These are phyloP conservation scores for Pandemis cinnamomeana DNA, from an alignment of 2,888 invertebrate species.

Conservation along the genomic window DNA sequence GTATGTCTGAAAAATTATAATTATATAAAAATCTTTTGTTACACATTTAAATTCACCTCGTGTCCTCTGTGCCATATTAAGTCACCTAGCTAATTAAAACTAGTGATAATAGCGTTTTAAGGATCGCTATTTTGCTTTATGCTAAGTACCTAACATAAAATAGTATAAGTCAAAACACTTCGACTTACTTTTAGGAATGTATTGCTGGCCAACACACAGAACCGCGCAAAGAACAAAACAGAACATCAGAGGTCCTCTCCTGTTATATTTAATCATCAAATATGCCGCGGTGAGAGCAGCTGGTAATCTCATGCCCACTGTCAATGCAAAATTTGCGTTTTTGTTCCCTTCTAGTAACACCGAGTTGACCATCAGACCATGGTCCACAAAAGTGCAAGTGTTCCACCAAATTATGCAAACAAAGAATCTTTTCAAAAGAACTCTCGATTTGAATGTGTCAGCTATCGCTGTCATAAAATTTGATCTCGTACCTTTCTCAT, in stretches of 20 bases:
- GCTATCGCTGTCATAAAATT: slow-evolving; percentile 56
- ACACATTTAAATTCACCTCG: too few species aligned
- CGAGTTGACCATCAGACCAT: slow-evolving; percentile 90
- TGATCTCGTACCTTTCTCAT: slow-evolving; percentile 54
- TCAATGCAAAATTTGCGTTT: slow-evolving; percentile 89
- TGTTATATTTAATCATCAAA: slow-evolving; percentile 81
- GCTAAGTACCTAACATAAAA: too few species aligned
- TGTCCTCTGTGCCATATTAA: neutral
- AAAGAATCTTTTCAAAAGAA: slow-evolving; percentile 65
- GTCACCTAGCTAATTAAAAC: too few species aligned
- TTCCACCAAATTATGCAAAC: slow-evolving; percentile 78
- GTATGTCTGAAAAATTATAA: neutral
- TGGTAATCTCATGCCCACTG: slow-evolving; percentile 84
- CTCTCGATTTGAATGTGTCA: slow-evolving; percentile 65
- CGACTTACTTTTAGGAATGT: slow-evolving; percentile 82
- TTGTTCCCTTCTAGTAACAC: slow-evolving; percentile 90
- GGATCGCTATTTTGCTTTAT: too few species aligned
- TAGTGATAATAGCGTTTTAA: too few species aligned
- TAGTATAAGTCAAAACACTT: neutral
- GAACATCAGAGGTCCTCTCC: slow-evolving; percentile 81
- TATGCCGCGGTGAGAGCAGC: slow-evolving; percentile 82
- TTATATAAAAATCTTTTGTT: neutral
- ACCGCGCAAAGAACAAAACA: slow-evolving; percentile 83
- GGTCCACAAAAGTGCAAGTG: slow-evolving; percentile 90
- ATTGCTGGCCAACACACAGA: slow-evolving; percentile 85